Conservation (phyloP, 1,140 invertebrate species). For the Euwallacea similis region DNA sequence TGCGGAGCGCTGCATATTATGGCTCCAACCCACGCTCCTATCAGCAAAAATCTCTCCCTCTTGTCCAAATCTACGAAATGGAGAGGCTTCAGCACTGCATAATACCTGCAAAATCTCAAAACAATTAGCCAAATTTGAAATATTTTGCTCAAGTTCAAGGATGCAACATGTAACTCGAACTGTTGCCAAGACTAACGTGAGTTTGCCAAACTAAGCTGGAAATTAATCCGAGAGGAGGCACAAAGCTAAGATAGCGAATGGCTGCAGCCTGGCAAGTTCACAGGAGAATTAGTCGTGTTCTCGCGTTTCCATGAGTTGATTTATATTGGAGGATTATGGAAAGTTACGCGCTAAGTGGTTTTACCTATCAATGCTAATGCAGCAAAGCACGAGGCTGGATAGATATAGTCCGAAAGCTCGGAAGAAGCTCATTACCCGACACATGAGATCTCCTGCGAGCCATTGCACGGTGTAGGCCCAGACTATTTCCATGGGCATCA, state of each 20-base stretch:
- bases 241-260: too few species aligned
- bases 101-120: slow-evolving; percentile 66
- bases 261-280: too few species aligned
- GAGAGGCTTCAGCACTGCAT: slow-evolving; percentile 79
- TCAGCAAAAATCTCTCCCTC: slow-evolving; percentile 72
- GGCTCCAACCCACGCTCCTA: slow-evolving; percentile 75
- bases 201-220: too few species aligned
- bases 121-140: neutral
- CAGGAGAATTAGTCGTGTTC: too few species aligned
- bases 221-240: too few species aligned
- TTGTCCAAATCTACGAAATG: slow-evolving; percentile 68
- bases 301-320: too few species aligned
- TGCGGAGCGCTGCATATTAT: slow-evolving; percentile 82
- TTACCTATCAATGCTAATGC: slow-evolving; percentile 85
- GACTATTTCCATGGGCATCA: slow-evolving; percentile 89
- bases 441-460: slow-evolving; percentile 78
- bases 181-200: neutral
- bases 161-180: neutral
- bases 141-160: neutral
- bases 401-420: slow-evolving; percentile 83
- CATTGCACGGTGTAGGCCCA: slow-evolving; percentile 83
- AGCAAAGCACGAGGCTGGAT: slow-evolving; percentile 83
- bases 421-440: slow-evolving; percentile 82
- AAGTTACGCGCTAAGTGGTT: too few species aligned
- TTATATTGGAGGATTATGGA: too few species aligned